phyloP scores from a whole-genome alignment of 2,888 invertebrate genomes.

The Pilophorus perplexus region DNA sequence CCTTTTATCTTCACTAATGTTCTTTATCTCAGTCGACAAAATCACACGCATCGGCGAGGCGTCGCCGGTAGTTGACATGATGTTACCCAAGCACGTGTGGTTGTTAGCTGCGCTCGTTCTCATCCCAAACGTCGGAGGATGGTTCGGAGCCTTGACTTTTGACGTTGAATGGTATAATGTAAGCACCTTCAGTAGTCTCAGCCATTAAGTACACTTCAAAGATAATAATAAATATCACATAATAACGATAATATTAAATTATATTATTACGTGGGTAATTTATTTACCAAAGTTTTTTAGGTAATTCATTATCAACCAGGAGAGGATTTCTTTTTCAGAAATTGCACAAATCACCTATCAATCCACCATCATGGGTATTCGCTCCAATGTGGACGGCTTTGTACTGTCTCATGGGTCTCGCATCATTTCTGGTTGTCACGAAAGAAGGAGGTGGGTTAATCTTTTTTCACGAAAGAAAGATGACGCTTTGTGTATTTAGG shows the following conservation, averaged over 20 bases:
- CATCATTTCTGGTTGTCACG: conserved; percentile 9
- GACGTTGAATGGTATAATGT: conserved; percentile 22
- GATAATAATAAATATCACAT: no score
- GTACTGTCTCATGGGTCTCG: conserved; percentile 18
- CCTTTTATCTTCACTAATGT: no score
- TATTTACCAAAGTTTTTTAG: no score
- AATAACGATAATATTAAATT: no score
- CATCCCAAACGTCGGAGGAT: conserved; percentile 13
- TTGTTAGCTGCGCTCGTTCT: conserved; percentile 1
- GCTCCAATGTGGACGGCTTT: conserved; percentile 27
- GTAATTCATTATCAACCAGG: no score
- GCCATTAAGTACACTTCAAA: no score
- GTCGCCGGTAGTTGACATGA: no score
- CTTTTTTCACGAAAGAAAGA: not conserved
- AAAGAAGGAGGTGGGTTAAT: conserved; percentile 10
- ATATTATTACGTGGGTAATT: no score
- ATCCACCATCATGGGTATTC: conserved; percentile 28
- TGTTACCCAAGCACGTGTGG: conserved; percentile 6
- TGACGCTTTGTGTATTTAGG: not conserved
- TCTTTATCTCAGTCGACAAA: no score
- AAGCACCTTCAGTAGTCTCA: no score
- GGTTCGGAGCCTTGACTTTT: conserved; percentile 19
- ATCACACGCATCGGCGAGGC: no score
- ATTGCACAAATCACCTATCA: conserved; percentile 10
- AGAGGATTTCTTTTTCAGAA: conserved; percentile 23